Conservation (phyloP, 2,888 invertebrate species). For the Catotricha subobsoleta region DNA sequence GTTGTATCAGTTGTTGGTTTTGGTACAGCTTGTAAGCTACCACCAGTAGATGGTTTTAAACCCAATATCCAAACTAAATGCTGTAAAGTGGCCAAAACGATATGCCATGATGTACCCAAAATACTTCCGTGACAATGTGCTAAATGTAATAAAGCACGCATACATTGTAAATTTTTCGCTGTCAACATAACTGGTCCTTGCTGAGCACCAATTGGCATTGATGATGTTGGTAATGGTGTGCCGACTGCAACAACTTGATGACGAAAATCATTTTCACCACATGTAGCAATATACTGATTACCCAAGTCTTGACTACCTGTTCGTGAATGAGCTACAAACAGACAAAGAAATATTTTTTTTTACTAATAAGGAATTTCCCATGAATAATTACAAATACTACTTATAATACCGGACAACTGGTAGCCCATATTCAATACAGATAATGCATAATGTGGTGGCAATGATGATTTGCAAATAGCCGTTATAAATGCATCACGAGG, state of each 20-base stretch:
- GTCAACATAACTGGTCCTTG: slow-evolving; percentile 74
- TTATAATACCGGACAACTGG: slow-evolving; percentile 32
- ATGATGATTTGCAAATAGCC: slow-evolving; percentile 86
- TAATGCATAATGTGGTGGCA: slow-evolving; percentile 88
- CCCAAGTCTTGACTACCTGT: slow-evolving; percentile 34
- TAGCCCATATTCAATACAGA: slow-evolving; percentile 57
- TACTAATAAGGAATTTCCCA: slow-evolving; percentile 4
- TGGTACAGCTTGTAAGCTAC: slow-evolving; percentile 66
- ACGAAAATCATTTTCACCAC: slow-evolving; percentile 50
- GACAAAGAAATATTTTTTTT: slow-evolving; percentile 7
- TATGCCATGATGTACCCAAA: slow-evolving; percentile 86
- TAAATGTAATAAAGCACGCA: slow-evolving; percentile 74
- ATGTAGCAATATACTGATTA: slow-evolving; percentile 31
- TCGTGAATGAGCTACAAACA: slow-evolving; percentile 29
- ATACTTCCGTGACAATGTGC: slow-evolving; percentile 86
- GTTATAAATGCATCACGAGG: slow-evolving; percentile 90
- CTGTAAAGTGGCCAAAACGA: slow-evolving; percentile 86
- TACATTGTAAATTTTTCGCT: slow-evolving; percentile 91
- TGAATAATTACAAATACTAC: slow-evolving; percentile 6
- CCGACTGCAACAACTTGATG: slow-evolving; percentile 97
- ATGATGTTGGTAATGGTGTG: slow-evolving; percentile 75
- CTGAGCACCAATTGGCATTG: slow-evolving; percentile 48
- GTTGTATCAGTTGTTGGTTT: slow-evolving; percentile 56
- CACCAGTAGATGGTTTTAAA: slow-evolving; percentile 84
- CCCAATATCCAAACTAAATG: slow-evolving; percentile 89